A percentile compares a stretch with the other conserved stretches of the same genome.
phyloP scores from a whole-genome alignment of 2,113 vertebrate species.

The Mirza zaza region DNA sequence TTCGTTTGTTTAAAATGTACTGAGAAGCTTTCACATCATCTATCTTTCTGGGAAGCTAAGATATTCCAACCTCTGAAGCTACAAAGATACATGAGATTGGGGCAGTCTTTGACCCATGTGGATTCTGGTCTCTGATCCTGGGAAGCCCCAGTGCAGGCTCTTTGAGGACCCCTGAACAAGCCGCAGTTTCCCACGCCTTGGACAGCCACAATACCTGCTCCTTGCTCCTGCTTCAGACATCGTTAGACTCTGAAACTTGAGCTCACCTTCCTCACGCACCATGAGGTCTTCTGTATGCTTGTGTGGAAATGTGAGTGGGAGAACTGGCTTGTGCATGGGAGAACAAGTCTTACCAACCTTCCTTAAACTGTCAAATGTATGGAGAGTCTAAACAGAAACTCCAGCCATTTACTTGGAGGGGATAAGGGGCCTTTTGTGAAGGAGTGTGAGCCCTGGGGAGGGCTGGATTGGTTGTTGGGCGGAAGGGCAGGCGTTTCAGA shows the following conservation, averaged over 20 bases:
- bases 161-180: not conserved
- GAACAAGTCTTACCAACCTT: not conserved
- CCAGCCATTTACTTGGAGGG: not conserved
- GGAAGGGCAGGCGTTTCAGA: not conserved
- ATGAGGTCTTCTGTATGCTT: not conserved
- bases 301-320: not conserved
- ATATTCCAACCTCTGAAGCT: not conserved
- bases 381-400: not conserved
- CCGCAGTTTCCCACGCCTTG: not conserved
- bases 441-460: not conserved
- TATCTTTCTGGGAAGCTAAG: not conserved
- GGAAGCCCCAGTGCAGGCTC: fast-evolving
- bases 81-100: not conserved
- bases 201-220: not conserved
- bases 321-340: not conserved
- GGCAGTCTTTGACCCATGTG: not conserved
- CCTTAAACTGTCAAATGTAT: not conserved
- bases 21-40: not conserved
- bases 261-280: not conserved
- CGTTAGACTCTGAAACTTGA: not conserved
- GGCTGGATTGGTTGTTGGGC: fast-evolving
- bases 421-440: not conserved
- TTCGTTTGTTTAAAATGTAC: not conserved
- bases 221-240: not conserved
- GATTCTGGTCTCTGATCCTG: not conserved